Conservation (phyloP, 1,140 invertebrate genomes). For the Oreohelix idahoensis region DNA sequence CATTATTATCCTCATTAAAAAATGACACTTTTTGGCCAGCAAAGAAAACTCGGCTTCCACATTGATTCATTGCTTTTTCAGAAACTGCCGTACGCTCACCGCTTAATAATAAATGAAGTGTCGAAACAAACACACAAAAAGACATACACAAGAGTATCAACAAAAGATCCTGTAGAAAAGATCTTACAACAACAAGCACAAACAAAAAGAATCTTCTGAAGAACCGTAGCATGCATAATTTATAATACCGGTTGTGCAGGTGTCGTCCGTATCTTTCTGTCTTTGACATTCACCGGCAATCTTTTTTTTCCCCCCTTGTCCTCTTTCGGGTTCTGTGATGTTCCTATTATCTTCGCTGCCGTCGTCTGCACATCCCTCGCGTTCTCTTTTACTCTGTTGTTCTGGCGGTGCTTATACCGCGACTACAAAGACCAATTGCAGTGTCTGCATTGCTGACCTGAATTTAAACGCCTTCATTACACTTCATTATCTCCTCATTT, state of each 20-base stretch:
- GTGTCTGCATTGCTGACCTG: neutral
- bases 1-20: neutral
- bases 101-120: neutral
- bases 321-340: neutral
- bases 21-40: neutral
- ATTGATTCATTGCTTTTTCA: neutral
- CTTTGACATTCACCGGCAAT: neutral
- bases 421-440: neutral
- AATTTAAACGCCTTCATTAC: conserved; percentile 9
- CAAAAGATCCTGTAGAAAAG: neutral
- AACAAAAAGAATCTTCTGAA: neutral
- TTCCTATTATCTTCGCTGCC: neutral
- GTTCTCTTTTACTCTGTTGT: neutral
- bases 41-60: neutral
- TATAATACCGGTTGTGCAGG: neutral
- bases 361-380: neutral
- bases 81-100: neutral
- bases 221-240: neutral
- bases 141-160: neutral
- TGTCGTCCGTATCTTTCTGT: neutral
- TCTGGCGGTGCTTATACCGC: neutral
- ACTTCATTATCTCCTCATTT: neutral
- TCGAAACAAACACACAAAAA: neutral
- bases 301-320: neutral
- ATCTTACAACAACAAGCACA: neutral